Evolutionary conservation across 2,888 invertebrate species (phyloP), one percentile per base, ranked within the genome.

Genomic region (Azorinus chamasolen): DNA sequence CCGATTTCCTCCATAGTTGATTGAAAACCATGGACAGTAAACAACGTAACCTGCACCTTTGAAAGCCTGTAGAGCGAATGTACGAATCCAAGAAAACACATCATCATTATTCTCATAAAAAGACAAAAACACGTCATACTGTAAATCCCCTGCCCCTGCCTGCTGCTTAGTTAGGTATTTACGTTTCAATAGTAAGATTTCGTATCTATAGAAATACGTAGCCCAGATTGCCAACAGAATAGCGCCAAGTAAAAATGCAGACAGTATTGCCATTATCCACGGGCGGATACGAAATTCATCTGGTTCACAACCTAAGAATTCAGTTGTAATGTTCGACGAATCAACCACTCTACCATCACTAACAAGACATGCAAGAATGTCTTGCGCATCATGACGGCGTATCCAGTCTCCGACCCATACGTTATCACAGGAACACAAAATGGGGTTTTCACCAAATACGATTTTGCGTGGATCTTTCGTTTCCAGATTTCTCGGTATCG

Each of bases 321-420:
- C 32, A 10, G 32, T n/a, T 4, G 32, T 32, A 10, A 32, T 32
- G 4, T 6, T 32, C 10, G 32, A 4, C 3, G 57, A 39, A 24
- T 22, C 14, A 18, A 57, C n/a, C 24, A 16, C 32, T 24, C 24
- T 22, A 6, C 39, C 39, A 24, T 57, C 62, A 16, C 58, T 39
- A 5, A 24, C 57, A 8, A 48, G 20, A 48, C 74, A 74, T 16
- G 18, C 14, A 4, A 74, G 43, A 14, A 37, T 25, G 5, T 27
- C 48, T 12, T 27, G 22, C 6, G 74, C 68, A 20, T 50, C 39
- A 24, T 74, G 46, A 6, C 18, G 22, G 32, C 69, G 57, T 5
- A 75, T 64, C 75, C 70, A 77, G 27, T 66, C 55, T 24, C 76
- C 71, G 12, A 71, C 58, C 63, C 71, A 71, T 2, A 65, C 20